Percentiles rank a stretch among this genome's conserved stretches.
Evolutionary conservation across 2,797 vertebrate species (phyloP).

Genomic region (Salarias fasciatus): DNA sequence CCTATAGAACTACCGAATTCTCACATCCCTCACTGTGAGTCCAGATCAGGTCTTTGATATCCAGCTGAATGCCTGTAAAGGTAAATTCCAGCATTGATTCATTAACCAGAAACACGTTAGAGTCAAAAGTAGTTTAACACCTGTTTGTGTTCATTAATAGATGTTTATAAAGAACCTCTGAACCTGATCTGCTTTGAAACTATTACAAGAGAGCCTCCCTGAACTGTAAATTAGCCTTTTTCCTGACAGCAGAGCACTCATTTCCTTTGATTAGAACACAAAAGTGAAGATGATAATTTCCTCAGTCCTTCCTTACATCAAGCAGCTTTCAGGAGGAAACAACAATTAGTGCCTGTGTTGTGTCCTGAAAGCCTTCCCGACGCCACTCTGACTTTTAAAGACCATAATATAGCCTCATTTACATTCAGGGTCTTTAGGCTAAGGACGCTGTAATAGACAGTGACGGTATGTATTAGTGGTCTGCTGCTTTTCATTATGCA

Average conservation of each 20-base stretch:
- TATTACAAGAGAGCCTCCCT: background rate
- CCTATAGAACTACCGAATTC: too few species aligned
- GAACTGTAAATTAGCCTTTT: background rate
- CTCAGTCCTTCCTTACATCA: too few species aligned
- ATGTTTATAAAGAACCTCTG: too few species aligned
- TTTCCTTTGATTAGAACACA: background rate
- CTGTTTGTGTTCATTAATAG: too few species aligned
- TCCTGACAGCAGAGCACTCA: background rate
- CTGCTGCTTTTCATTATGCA: conserved; percentile 77
- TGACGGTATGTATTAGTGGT: conserved; percentile 70
- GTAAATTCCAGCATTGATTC: too few species aligned
- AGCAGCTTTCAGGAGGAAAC: conserved; percentile 5
- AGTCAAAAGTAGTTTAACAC: too few species aligned
- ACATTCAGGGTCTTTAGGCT: conserved; percentile 69
- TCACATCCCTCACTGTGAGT: too few species aligned
- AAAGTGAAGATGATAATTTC: conserved; percentile 21
- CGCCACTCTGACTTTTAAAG: conserved; percentile 35
- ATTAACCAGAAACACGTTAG: too few species aligned
- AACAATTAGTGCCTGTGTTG: conserved; percentile 22
- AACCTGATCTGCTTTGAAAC: too few species aligned
- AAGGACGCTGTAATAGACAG: conserved; percentile 72
- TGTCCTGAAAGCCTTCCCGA: conserved; percentile 42
- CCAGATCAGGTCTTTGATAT: too few species aligned
- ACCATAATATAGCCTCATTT: conserved; percentile 56
- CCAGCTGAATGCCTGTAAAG: too few species aligned